These are phyloP conservation scores for Hyppa rectilinea DNA, from an alignment of 2,888 invertebrate species.

Conservation along the genomic window DNA sequence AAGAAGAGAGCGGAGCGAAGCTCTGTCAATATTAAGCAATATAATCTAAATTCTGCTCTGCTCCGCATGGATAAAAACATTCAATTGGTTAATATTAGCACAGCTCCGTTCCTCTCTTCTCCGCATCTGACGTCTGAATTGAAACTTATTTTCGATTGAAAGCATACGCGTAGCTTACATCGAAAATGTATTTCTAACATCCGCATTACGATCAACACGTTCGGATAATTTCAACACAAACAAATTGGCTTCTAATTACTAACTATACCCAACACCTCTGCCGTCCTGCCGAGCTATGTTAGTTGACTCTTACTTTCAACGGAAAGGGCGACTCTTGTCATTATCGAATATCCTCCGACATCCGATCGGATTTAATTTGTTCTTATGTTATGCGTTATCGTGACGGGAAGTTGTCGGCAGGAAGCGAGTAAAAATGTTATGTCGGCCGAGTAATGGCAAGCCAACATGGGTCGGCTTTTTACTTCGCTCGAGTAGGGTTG, in stretches of 20 bases:
- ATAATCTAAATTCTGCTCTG: too few species aligned
- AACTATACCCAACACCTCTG: constrained; percentile 3
- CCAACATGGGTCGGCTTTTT: constrained; percentile 65
- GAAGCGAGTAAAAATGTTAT: constrained; percentile 79
- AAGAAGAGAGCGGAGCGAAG: too few species aligned
- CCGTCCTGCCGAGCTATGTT: constrained; percentile 20
- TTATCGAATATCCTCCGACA: constrained; percentile 77
- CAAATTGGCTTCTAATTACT: not conserved
- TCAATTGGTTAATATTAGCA: too few species aligned
- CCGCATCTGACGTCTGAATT: not conserved
- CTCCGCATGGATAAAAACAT: too few species aligned
- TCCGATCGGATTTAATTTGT: constrained; percentile 79
- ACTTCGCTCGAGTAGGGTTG: constrained; percentile 64
- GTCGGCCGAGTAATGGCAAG: constrained; percentile 73
- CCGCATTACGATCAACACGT: not conserved
- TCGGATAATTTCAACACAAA: not conserved
- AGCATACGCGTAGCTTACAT: too few species aligned
- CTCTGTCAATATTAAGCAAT: too few species aligned
- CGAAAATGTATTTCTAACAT: not conserved
- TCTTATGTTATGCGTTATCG: constrained; percentile 78
- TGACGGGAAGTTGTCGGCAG: constrained; percentile 79
- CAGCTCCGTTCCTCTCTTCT: too few species aligned
- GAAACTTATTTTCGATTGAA: not conserved
- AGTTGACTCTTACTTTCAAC: constrained; percentile 65
- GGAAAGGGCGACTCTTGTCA: constrained; percentile 72